These are phyloP conservation scores for Ciona savignyi DNA, from an alignment of 23 tunicate species.

Conservation along the genomic window DNA sequence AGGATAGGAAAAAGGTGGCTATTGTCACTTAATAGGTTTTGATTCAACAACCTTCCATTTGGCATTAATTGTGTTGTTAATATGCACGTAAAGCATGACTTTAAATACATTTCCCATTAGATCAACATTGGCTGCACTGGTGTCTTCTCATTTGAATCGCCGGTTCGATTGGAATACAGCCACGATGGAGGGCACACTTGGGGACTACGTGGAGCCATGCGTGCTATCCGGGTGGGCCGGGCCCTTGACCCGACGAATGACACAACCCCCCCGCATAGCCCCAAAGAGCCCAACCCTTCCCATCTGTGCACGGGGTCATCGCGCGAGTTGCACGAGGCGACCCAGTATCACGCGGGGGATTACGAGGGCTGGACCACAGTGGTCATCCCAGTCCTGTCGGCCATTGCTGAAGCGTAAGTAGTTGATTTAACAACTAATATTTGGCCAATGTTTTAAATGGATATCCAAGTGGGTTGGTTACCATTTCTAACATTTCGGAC, in stretches of 20 bases:
- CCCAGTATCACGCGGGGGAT: slow-evolving; percentile 53
- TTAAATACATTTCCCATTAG: slow-evolving; percentile 21
- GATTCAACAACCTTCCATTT: too few species aligned
- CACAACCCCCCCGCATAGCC: too few species aligned
- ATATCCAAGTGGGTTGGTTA: too few species aligned
- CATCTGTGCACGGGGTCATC: slow-evolving; percentile 73
- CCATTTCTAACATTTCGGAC: too few species aligned
- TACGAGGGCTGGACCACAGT: slow-evolving; percentile 66
- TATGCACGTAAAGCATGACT: too few species aligned
- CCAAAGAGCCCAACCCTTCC: slow-evolving; percentile 42
- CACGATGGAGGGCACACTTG: slow-evolving; percentile 71
- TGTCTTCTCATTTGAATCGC: slow-evolving; percentile 34
- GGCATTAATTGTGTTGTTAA: too few species aligned
- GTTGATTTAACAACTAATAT: too few species aligned
- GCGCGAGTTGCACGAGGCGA: slow-evolving; percentile 35
- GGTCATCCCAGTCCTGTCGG: slow-evolving; percentile 27
- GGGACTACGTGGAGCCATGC: slow-evolving; percentile 56
- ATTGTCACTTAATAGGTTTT: too few species aligned
- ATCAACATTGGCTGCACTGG: slow-evolving; percentile 81
- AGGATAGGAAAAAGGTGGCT: too few species aligned
- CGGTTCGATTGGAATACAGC: slow-evolving; percentile 63
- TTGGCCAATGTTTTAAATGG: too few species aligned
- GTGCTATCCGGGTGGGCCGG: slow-evolving; percentile 52
- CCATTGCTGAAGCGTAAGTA: slow-evolving; percentile 57
- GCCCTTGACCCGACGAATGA: slow-evolving; percentile 9